phyloP scores from a whole-genome alignment of 1,140 invertebrate species.

The Teleogryllus occipitalis region DNA sequence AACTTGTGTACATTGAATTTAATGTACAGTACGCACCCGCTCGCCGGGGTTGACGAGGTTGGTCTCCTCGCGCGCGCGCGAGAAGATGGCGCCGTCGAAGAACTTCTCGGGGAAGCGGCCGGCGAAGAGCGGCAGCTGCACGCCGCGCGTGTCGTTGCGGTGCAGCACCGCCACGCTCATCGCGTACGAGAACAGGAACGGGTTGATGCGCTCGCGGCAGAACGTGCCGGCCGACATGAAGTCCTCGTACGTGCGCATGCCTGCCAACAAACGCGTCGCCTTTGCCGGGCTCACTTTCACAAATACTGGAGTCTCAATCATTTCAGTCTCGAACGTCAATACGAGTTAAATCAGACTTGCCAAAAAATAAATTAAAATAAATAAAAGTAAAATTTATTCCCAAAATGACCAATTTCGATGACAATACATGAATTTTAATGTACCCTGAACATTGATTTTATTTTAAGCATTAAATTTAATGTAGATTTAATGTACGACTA shows the following conservation, averaged over 20 bases:
- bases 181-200: conserved; percentile 69
- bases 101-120: conserved; percentile 72
- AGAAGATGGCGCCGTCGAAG: conserved; percentile 61
- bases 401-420: too few relatives aligned
- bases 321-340: too few relatives aligned
- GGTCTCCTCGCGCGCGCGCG: conserved; percentile 55
- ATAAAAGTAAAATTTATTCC: too few relatives aligned
- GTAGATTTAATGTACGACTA: too few relatives aligned
- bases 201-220: conserved; percentile 63
- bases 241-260: conserved; percentile 59
- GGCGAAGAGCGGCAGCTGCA: conserved; percentile 58
- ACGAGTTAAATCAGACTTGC: too few relatives aligned
- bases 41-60: conserved; percentile 51
- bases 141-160: conserved; percentile 60
- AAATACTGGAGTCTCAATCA: too few relatives aligned
- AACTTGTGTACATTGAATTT: too few relatives aligned
- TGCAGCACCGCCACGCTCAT: conserved; percentile 65
- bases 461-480: too few relatives aligned
- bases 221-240: conserved; percentile 59
- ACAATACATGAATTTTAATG: too few relatives aligned
- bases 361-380: too few relatives aligned
- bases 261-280: conserved; percentile 36
- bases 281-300: too few relatives aligned
- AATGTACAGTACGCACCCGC: conserved; percentile 51
- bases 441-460: too few relatives aligned